A percentile compares a stretch with the other conserved stretches of the same genome.
phyloP scores from a whole-genome alignment of 2,888 invertebrate species.

The Troides helena region DNA sequence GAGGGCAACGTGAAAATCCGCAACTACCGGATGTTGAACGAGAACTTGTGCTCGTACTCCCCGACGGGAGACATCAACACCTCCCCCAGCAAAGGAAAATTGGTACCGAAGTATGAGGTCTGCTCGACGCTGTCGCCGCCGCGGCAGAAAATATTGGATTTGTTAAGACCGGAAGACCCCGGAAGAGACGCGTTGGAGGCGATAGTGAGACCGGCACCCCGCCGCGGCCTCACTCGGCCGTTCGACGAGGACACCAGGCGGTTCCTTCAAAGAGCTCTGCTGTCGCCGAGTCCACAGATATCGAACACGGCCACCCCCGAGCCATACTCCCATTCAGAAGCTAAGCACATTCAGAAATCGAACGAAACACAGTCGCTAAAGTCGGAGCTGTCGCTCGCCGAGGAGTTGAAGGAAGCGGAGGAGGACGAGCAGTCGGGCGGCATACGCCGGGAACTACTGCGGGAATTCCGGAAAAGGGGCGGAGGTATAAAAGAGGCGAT shows the following conservation, averaged over 20 bases:
- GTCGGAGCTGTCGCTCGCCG: slow-evolving; percentile 60
- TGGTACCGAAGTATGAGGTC: slow-evolving; percentile 64
- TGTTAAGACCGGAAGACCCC: slow-evolving; percentile 65
- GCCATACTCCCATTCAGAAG: slow-evolving; percentile 35
- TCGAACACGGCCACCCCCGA: slow-evolving; percentile 46
- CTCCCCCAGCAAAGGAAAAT: slow-evolving; percentile 59
- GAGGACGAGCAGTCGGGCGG: slow-evolving; percentile 50
- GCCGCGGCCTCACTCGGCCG: slow-evolving; percentile 62
- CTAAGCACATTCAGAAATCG: slow-evolving; percentile 27
- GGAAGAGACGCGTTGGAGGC: slow-evolving; percentile 67
- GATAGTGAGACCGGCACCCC: slow-evolving; percentile 65
- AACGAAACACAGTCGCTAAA: slow-evolving; percentile 34
- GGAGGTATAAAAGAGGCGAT: slow-evolving; percentile 54
- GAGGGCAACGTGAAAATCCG: slow-evolving; percentile 65
- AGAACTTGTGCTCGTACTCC: slow-evolving; percentile 63
- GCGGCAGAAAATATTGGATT: slow-evolving; percentile 63
- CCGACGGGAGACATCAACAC: slow-evolving; percentile 64
- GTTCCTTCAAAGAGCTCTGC: slow-evolving; percentile 65
- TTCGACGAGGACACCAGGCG: slow-evolving; percentile 67
- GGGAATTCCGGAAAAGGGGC: slow-evolving; percentile 50
- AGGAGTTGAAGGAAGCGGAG: slow-evolving; percentile 69
- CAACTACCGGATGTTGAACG: slow-evolving; percentile 62
- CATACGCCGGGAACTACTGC: slow-evolving; percentile 45
- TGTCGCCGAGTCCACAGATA: slow-evolving; percentile 56
- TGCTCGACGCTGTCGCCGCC: slow-evolving; percentile 60